phyloP scores from a whole-genome alignment of 2,797 vertebrate genomes.

The Rhinatrema bivittatum region DNA sequence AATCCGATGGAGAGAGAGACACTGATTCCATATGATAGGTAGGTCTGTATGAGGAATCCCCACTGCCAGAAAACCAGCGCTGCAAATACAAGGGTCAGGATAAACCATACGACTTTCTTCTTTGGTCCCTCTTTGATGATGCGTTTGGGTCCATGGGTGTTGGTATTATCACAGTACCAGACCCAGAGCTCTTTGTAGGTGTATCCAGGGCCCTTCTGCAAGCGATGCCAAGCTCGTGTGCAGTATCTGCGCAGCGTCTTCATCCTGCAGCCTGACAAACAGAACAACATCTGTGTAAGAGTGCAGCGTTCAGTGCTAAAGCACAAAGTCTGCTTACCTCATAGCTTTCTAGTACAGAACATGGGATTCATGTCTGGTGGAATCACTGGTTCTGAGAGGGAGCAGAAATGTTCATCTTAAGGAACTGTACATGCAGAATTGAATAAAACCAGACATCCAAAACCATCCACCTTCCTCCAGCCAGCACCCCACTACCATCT shows the following conservation, averaged over 20 bases:
- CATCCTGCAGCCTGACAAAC: too few species aligned
- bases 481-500: too few species aligned
- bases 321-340: too few species aligned
- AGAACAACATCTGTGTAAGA: too few species aligned
- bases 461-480: too few species aligned
- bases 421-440: too few species aligned
- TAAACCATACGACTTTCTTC: constrained; percentile 65
- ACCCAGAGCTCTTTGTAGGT: constrained; percentile 67
- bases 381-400: too few species aligned
- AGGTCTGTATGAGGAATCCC: constrained; percentile 58
- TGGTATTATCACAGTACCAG: constrained; percentile 73
- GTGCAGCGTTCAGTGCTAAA: too few species aligned
- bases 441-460: too few species aligned
- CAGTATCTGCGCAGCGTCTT: constrained; percentile 50
- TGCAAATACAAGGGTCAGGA: constrained; percentile 58
- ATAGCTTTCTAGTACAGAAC: too few species aligned
- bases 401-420: too few species aligned
- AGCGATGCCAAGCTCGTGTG: constrained; percentile 52
- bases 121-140: constrained; percentile 67
- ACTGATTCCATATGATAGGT: constrained; percentile 61
- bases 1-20: constrained; percentile 61
- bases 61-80: constrained; percentile 67
- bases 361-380: too few species aligned
- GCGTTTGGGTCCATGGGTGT: constrained; percentile 69
- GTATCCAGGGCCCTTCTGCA: constrained; percentile 69